Conservation (phyloP, 2,113 vertebrate species). For the Melanerpes aurifrons region DNA sequence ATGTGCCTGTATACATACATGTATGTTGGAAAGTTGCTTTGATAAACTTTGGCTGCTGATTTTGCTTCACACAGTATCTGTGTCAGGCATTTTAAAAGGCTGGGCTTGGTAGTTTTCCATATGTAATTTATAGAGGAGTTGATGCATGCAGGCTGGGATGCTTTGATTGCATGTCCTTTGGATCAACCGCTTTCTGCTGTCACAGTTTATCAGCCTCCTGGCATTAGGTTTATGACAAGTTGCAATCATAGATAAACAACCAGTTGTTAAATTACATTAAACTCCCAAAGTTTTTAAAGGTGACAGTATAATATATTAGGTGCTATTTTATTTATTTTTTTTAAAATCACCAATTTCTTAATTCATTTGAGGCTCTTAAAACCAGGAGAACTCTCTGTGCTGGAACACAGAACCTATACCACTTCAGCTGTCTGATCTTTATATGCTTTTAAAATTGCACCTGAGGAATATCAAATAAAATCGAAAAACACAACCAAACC, state of each 20-base stretch:
- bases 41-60: neutral
- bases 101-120: neutral
- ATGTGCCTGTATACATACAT: accelerated
- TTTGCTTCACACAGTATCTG: neutral
- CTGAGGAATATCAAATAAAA: neutral
- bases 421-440: neutral
- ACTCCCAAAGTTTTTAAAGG: neutral
- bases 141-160: neutral
- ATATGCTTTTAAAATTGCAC: neutral
- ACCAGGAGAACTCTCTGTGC: neutral
- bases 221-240: neutral
- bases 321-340: neutral
- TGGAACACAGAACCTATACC: neutral
- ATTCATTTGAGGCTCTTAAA: neutral
- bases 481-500: neutral
- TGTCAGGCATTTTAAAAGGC: neutral
- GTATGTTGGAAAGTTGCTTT: neutral
- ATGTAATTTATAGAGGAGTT: neutral
- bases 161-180: neutral
- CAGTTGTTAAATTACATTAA: neutral
- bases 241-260: neutral
- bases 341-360: neutral
- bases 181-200: neutral
- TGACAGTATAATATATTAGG: neutral
- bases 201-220: neutral